These are phyloP conservation scores for Cyrtorhinus lividipennis DNA, from an alignment of 1,140 invertebrate genomes.

Conservation along the genomic window DNA sequence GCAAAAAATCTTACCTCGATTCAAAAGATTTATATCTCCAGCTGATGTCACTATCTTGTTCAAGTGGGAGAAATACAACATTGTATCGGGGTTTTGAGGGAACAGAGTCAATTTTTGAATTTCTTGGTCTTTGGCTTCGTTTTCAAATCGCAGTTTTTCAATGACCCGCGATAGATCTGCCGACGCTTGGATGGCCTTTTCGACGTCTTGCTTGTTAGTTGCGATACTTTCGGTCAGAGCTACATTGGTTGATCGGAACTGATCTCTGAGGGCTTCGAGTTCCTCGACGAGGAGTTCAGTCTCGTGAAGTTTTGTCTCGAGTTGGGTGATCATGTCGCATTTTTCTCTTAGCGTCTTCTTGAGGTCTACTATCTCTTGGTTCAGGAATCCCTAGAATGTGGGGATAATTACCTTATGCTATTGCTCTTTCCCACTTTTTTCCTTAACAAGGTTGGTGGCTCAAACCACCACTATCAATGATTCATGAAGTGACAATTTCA, in stretches of 20 bases:
- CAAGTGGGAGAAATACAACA: neutral
- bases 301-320: neutral
- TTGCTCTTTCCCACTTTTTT: too few relatives aligned
- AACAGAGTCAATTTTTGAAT: neutral
- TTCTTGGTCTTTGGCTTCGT: neutral
- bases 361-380: neutral
- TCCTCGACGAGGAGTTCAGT: neutral
- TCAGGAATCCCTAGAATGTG: neutral
- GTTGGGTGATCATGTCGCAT: neutral
- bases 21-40: neutral
- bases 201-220: neutral
- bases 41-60: neutral
- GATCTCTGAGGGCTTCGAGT: neutral
- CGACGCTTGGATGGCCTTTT: neutral
- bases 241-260: neutral
- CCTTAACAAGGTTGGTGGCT: too few relatives aligned
- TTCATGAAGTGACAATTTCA: too few relatives aligned
- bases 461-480: too few relatives aligned
- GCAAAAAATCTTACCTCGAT: neutral
- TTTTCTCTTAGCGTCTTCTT: neutral
- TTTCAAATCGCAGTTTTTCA: neutral
- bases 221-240: neutral
- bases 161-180: neutral
- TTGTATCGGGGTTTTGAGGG: slow-evolving; percentile 1
- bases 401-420: too few relatives aligned